A percentile compares a stretch with the other conserved stretches of the same genome.
These are phyloP conservation scores for Cyprinella venusta DNA, from an alignment of 2,797 vertebrate genomes.

Conservation along the genomic window DNA sequence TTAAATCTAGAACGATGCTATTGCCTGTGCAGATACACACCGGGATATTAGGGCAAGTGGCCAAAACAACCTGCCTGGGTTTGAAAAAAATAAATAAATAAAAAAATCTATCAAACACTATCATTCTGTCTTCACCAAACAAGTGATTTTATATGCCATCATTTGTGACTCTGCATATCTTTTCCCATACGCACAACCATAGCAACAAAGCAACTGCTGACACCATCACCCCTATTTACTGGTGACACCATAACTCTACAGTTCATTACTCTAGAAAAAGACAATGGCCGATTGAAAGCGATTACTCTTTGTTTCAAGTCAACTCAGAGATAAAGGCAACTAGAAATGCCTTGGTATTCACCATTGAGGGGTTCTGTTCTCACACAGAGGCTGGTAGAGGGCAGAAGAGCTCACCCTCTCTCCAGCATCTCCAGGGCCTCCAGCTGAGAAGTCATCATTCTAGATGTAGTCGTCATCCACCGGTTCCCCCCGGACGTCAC, in stretches of 20 bases:
- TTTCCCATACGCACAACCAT: constrained; percentile 5
- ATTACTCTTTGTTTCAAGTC: constrained; percentile 19
- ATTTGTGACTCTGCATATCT: constrained; percentile 1
- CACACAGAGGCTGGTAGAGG: background rate
- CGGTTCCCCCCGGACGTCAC: constrained; percentile 94
- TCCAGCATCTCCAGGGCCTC: background rate
- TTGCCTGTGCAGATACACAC: constrained; percentile 16
- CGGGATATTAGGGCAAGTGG: constrained; percentile 2
- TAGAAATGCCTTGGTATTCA: constrained; percentile 27
- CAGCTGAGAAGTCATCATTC: constrained; percentile 2
- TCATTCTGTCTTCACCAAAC: background rate
- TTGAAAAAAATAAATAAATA: background rate
- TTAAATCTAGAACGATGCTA: background rate
- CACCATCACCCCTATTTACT: constrained; percentile 1
- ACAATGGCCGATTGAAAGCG: background rate
- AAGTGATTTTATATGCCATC: constrained; percentile 1
- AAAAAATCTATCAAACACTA: background rate
- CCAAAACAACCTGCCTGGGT: background rate
- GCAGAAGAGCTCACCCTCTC: background rate
- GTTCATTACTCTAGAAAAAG: constrained; percentile 11
- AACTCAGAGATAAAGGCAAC: constrained; percentile 45
- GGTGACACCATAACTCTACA: background rate
- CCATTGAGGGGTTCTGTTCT: constrained; percentile 12
- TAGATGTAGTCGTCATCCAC: constrained; percentile 97
- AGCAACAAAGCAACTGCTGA: constrained; percentile 2